Evolutionary conservation across 2,888 invertebrate species (phyloP), one percentile per base, ranked within the genome.

Genomic region (Phrixothrix hirtus): DNA sequence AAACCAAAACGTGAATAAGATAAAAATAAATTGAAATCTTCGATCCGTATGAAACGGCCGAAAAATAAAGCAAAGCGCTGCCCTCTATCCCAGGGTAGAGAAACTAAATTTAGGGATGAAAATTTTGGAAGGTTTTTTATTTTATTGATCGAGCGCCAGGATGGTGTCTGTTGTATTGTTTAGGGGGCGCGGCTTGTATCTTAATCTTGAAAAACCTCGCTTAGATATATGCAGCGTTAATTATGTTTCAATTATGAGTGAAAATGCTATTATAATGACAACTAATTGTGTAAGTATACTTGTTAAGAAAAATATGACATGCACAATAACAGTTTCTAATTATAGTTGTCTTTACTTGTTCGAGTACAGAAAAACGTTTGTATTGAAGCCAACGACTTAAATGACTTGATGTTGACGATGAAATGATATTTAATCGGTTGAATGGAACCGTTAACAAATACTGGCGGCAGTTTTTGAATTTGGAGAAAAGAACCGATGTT

Each of bases 81-180:
- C 63, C 61, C 46, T 65, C 71, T 69, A 31, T 35, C 64, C 67
- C 58, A 56, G 57, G 62, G 65, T 66, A 68, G 71, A 60, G 31
- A 53, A 64, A 65, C 57, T 59, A 63, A 64, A 63, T 70, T 73
- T 67, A 58, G 70, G 69, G 65, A 58, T 59, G 21, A 42, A 34
- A 42, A 42, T 14, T 57, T 55, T 55, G 15, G 45, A 44, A n/a
- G 21, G 15, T 38, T 14, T 38, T 38, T 16, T n/a, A 38, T 38
- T n/a, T 12, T 27, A 7, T 16, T 15, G n/a, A 25, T 11, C 21
- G 21, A n/a, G 14, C n/a, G n/a, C n/a, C n/a, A 6, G 32, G 10
- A 16, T 35, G 15, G 15, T 21, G 21, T 10, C 13, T 4, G 25
- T 3, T 5, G 7, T 2, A 2, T 10, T 34, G 9, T 9, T 27